Evolutionary conservation across 2,113 vertebrate genomes (phyloP).

Genomic region (Zosterops pallidus): DNA sequence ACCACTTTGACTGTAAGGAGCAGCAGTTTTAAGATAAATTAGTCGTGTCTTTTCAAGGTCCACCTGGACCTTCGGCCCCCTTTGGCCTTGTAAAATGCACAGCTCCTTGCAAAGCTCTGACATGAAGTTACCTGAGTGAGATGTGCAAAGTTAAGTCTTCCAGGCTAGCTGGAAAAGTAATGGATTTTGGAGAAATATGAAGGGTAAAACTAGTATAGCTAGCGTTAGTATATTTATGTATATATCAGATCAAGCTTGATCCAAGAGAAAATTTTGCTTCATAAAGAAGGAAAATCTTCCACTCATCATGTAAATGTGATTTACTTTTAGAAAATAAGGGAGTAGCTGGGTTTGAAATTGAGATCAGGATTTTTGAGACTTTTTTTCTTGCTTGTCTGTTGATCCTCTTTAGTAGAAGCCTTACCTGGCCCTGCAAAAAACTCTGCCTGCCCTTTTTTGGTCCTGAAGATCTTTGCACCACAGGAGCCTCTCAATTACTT

Average conservation of each 20-base stretch:
- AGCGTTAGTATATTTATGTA: neutral
- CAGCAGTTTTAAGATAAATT: neutral
- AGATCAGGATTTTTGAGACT: neutral
- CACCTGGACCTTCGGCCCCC: neutral
- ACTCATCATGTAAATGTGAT: neutral
- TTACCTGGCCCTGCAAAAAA: neutral
- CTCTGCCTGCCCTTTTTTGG: neutral
- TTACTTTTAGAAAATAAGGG: neutral
- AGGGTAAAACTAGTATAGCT: neutral
- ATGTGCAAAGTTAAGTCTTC: neutral
- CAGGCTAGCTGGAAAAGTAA: neutral
- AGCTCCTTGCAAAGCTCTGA: neutral
- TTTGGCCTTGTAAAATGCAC: neutral
- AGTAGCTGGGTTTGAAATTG: neutral
- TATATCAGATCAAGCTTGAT: neutral
- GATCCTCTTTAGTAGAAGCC: neutral
- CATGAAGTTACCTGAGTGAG: neutral
- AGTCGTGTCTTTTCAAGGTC: neutral
- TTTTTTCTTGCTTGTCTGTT: neutral
- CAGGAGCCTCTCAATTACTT: neutral
- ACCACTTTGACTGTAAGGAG: neutral
- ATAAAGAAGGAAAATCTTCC: neutral
- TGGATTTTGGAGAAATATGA: neutral
- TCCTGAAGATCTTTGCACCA: neutral
- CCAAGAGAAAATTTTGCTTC: neutral